Base-by-base conservation (phyloP, 1,140 invertebrate genomes). In the Aphis gossypii region DNA sequence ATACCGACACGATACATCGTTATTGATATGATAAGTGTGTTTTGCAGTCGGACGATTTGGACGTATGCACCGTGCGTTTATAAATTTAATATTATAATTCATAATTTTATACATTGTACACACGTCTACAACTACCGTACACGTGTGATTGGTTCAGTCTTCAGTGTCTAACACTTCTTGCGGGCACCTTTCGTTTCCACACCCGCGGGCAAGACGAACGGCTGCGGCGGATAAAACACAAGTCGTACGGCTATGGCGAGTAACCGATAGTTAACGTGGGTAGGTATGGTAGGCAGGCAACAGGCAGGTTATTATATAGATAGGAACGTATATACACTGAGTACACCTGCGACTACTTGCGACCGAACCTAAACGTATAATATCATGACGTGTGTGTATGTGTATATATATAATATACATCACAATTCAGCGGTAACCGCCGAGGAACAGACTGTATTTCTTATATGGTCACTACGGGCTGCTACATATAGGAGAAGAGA, bases 181-280 rank as follows among this genome's bases (percentile, higher is more conserved):
- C n/a, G 48, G 48, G 48, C 87, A 89, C 87, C 35, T 89, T 54
- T 51, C 86, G 30, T 51, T 89, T 89, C 87, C 87, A 54, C 51
- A 48, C n/a, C 48, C 48, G 87, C 48, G n/a, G 30, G 86, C 60
- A n/a, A 87, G n/a, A 46, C 44, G 30, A 44, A 41, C 41, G 83
- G 35, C 20, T 38, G 84, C 84, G 14, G 44, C 44, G 30, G 44
- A 87, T 46, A 8, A 86, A 87, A 87, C 84, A 30, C 30, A 44
- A 25, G 83, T 41, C 14, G 60, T 76, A 14, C 14, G 60, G n/a
- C 60, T 5, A 76, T n/a, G 60, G 60, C 60, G 30, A 14, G 60
- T 76, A 76, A n/a, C 18, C 60, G 60, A n/a, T n/a, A 76, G 30
- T 76, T n/a, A 51, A 51, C 20, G 60, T 18, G 60, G 30, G 60